Conservation (phyloP, 2,797 vertebrate genomes). For the Leptodactylus fallax region DNA sequence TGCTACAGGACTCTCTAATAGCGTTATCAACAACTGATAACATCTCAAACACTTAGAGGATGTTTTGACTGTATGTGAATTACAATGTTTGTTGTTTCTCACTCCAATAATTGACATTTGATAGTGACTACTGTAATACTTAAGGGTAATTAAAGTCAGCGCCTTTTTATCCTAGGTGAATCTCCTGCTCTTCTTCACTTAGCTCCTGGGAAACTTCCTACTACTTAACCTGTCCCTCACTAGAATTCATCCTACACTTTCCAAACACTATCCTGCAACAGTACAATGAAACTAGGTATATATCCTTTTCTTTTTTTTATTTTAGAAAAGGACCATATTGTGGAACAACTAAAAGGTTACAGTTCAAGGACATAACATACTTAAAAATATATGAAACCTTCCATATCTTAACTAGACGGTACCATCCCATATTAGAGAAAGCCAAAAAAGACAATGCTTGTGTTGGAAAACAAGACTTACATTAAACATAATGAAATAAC, state of each 20-base stretch:
- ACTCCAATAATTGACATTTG: conserved; percentile 73
- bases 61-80: conserved; percentile 76
- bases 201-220: conserved; percentile 56
- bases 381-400: too few species aligned
- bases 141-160: conserved; percentile 63
- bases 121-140: conserved; percentile 68
- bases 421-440: too few species aligned
- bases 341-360: background rate
- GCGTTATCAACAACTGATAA: conserved; percentile 69
- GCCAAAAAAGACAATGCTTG: background rate
- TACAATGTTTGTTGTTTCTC: conserved; percentile 76
- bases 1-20: conserved; percentile 67
- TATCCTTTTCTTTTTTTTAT: background rate
- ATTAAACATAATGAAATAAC: background rate
- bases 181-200: conserved; percentile 55
- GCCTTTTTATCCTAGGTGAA: conserved; percentile 62
- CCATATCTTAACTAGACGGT: too few species aligned
- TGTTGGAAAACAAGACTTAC: background rate
- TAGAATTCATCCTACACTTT: background rate
- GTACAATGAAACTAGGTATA: background rate
- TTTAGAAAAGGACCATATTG: background rate
- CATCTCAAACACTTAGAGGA: conserved; percentile 73
- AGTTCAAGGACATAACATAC: background rate
- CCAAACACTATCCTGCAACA: background rate
- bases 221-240: conserved; percentile 35